Evolutionary conservation across 2,888 invertebrate species (phyloP).

Genomic region (Lapara coniferarum): DNA sequence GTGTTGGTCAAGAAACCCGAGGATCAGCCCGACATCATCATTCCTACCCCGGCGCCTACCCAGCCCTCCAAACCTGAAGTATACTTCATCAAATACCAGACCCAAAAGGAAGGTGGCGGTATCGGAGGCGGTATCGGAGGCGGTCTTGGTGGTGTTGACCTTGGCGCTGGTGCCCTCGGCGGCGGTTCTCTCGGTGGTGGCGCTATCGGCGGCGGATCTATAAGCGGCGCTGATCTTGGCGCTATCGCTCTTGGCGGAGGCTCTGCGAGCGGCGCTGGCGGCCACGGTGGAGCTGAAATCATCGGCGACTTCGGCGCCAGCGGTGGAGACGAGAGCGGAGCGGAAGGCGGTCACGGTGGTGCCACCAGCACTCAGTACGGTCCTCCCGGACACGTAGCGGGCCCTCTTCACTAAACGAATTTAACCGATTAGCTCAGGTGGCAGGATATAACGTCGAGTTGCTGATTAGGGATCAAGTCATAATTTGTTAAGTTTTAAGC

Average conservation of each 20-base stretch:
- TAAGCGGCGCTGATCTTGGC: slow-evolving; percentile 56
- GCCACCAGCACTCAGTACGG: slow-evolving; percentile 80
- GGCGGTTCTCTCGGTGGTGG: slow-evolving; percentile 59
- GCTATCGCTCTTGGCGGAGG: slow-evolving; percentile 58
- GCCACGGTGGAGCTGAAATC: slow-evolving; percentile 63
- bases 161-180: slow-evolving; percentile 49
- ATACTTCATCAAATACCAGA: slow-evolving; percentile 94
- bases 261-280: slow-evolving; percentile 50
- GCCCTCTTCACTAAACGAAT: slow-evolving; percentile 72
- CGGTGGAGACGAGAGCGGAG: slow-evolving; percentile 55
- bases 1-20: slow-evolving; percentile 95
- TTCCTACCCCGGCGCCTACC: slow-evolving; percentile 90
- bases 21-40: slow-evolving; percentile 90
- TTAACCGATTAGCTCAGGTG: slow-evolving; percentile 48
- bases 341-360: slow-evolving; percentile 60
- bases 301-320: slow-evolving; percentile 64
- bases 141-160: slow-evolving; percentile 48
- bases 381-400: slow-evolving; percentile 79
- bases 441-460: slow-evolving; percentile 58
- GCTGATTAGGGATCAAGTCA: slow-evolving; percentile 61
- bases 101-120: slow-evolving; percentile 82
- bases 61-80: slow-evolving; percentile 95
- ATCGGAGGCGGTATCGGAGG: slow-evolving; percentile 62
- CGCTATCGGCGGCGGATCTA: slow-evolving; percentile 58
- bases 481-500: slow-evolving; percentile 40